Evolutionary conservation across 92 coral and sea anemone genomes (phyloP).

Genomic region (Chrysogorgia sp.): DNA sequence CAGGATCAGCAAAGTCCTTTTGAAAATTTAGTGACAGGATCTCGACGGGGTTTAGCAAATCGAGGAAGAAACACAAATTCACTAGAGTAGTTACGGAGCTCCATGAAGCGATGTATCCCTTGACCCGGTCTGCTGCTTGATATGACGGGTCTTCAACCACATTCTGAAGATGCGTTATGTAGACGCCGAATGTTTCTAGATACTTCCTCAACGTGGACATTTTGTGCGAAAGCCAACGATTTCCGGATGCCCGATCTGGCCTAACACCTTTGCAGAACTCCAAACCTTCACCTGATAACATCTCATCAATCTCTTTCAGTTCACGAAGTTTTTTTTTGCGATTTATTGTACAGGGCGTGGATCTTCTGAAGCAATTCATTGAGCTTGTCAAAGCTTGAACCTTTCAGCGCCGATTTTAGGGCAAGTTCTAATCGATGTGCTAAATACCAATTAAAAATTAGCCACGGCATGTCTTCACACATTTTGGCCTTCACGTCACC

Average conservation of each 20-base stretch:
- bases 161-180: constrained; percentile 7
- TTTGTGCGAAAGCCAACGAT: constrained; percentile 15
- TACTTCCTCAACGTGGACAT: not conserved
- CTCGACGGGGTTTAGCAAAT: not conserved
- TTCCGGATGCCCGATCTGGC: constrained; percentile 14
- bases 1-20: constrained; percentile 13
- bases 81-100: not conserved
- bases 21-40: constrained; percentile 1
- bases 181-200: constrained; percentile 1
- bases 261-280: constrained; percentile 4
- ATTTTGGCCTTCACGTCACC: not conserved
- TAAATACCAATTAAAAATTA: constrained; percentile 9
- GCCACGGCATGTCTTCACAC: constrained; percentile 5
- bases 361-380: constrained; percentile 16
- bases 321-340: constrained; percentile 30
- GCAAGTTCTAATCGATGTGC: constrained; percentile 13
- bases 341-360: constrained; percentile 21
- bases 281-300: constrained; percentile 23
- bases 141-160: not conserved
- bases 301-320: constrained; percentile 7
- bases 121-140: constrained; percentile 7
- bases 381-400: not conserved
- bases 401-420: constrained; percentile 17
- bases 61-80: not conserved
- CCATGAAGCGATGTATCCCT: not conserved